phyloP scores from a whole-genome alignment of 2,113 vertebrate species.

The Agapornis roseicollis region DNA sequence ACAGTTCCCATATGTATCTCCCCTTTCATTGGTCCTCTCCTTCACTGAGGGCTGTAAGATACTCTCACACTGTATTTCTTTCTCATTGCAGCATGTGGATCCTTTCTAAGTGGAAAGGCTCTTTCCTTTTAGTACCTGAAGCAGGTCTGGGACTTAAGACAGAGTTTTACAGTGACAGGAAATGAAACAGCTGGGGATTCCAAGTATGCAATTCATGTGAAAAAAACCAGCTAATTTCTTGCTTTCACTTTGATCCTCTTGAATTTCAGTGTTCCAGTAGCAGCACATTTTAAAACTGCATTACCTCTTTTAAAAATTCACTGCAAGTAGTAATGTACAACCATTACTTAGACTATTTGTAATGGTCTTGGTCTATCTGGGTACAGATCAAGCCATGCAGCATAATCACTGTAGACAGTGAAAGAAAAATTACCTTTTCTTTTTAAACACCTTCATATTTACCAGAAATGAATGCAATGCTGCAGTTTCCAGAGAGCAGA shows the following conservation, averaged over 20 bases:
- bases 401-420: neutral
- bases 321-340: neutral
- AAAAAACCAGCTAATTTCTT: neutral
- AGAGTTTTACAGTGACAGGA: neutral
- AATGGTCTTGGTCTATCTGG: neutral
- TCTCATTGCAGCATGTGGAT: neutral
- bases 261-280: neutral
- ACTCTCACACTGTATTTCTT: neutral
- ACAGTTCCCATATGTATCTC: neutral
- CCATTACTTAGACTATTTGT: neutral
- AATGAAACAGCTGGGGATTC: neutral
- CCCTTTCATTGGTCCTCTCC: neutral
- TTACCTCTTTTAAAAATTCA: neutral
- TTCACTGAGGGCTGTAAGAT: neutral
- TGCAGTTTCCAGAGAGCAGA: neutral
- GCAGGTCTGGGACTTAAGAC: neutral
- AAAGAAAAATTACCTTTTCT: neutral
- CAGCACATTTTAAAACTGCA: neutral
- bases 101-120: neutral
- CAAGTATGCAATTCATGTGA: neutral
- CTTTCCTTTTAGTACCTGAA: neutral
- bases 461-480: neutral
- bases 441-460: neutral
- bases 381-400: neutral
- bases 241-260: neutral